phyloP scores from a whole-genome alignment of 2,888 invertebrate species.

The Epirrita christyi region DNA sequence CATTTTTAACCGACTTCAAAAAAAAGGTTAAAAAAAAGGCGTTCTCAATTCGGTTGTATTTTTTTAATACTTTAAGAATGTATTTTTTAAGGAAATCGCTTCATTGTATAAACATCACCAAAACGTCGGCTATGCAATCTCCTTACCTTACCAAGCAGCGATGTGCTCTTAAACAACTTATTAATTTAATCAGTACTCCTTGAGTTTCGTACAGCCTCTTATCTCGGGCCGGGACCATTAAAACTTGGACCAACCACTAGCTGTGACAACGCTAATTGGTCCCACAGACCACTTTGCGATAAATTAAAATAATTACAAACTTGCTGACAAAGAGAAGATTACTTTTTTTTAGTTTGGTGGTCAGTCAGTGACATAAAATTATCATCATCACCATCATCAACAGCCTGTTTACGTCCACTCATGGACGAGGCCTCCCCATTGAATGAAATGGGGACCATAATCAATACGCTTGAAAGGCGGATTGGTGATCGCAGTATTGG shows the following conservation, averaged over 20 bases:
- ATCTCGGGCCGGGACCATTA: conserved; percentile 58
- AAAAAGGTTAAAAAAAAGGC: too few relatives aligned
- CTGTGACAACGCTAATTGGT: conserved; percentile 65
- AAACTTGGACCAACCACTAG: conserved; percentile 57
- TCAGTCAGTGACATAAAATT: background rate
- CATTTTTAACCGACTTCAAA: too few relatives aligned
- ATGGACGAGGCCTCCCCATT: too few relatives aligned
- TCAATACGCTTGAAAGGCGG: too few relatives aligned
- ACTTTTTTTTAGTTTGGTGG: background rate
- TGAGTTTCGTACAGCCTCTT: conserved; percentile 54
- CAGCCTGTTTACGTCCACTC: too few relatives aligned
- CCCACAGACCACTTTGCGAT: conserved; percentile 50
- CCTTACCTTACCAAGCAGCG: conserved; percentile 7
- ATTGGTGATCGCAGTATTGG: too few relatives aligned
- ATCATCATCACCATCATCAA: too few relatives aligned
- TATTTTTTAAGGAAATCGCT: background rate
- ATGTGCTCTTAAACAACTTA: conserved; percentile 12
- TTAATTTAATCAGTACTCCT: conserved; percentile 47
- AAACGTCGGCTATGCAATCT: conserved; percentile 20
- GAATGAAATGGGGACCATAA: too few relatives aligned
- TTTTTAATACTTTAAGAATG: too few relatives aligned
- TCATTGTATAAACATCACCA: background rate
- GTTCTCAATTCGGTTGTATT: too few relatives aligned
- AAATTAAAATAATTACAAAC: conserved; percentile 4
- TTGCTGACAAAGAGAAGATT: background rate